Percentiles rank a stretch among this genome's conserved stretches.
These are phyloP conservation scores for Campoplex capitator DNA, from an alignment of 2,888 invertebrate genomes.

Conservation along the genomic window DNA sequence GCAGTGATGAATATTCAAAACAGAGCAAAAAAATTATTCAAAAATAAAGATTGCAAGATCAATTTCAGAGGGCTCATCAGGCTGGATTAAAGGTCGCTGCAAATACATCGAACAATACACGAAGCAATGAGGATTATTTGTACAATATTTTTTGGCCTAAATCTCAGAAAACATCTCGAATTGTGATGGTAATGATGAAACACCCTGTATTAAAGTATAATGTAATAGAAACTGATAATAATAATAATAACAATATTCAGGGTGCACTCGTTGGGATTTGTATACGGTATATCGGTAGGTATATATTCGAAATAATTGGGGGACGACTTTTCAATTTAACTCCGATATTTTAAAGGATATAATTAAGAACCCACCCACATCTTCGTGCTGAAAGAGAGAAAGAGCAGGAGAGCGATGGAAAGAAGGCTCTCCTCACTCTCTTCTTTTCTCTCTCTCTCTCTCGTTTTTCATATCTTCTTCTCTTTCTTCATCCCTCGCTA, in stretches of 20 bases:
- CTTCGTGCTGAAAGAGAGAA: constrained; percentile 46
- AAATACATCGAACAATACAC: too few species aligned
- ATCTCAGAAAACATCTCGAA: background rate
- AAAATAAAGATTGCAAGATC: background rate
- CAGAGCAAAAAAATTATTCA: background rate
- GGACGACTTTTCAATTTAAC: constrained; percentile 82
- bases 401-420: background rate
- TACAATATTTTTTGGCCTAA: background rate
- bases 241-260: constrained; percentile 59
- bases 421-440: constrained; percentile 9
- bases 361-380: constrained; percentile 79
- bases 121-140: background rate
- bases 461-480: constrained; percentile 26
- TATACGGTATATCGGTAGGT: constrained; percentile 48
- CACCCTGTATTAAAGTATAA: constrained; percentile 45
- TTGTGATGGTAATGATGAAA: background rate
- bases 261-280: constrained; percentile 11
- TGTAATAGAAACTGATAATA: constrained; percentile 45
- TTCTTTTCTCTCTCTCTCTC: constrained; percentile 32
- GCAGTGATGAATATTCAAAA: background rate
- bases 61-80: background rate
- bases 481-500: constrained; percentile 65
- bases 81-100: background rate
- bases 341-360: constrained; percentile 82
- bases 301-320: constrained; percentile 80